Base-by-base conservation (phyloP, 2,113 vertebrate species). In the Prochilodus magdalenae region DNA sequence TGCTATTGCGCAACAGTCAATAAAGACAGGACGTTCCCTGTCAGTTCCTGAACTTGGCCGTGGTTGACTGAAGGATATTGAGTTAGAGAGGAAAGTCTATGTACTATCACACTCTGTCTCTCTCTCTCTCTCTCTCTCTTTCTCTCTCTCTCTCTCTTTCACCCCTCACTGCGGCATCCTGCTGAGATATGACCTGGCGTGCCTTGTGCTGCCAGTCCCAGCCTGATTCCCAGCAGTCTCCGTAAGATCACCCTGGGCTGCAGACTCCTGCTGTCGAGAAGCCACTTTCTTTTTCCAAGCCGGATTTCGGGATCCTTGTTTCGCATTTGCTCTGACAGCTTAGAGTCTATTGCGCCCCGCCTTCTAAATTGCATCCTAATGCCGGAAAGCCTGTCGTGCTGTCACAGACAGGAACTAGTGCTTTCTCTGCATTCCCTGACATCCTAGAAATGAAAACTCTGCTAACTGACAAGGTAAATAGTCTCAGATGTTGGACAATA, bases 111-210 rank as follows among this genome's bases (percentile, higher is more conserved):
- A 4, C 40, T 51, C 6, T 63, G 1, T 26, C 8, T n/a, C n/a
- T 26, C n/a, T 40, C n/a, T 30, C 26, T 65, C 20, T 15, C 30
- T 55, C 27, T 20, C 7, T 10, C 20, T 51, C 24, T 33, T n/a
- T 51, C 75, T 74, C 14, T 29, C 7, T 44, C 15, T 63, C 22
- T 44, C 10, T 75, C 26, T 47, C 53, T 74, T 15, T 53, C 53
- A 20, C 14, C 5, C 70, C 79, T 62, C 67, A 77, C 66, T 73
- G 80, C 27, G 67, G 15, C 66, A 66, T 44, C 70, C 59, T 60
- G 73, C 77, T 83, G 77, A 80, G 49, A 69, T 53, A 15, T 81
- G 79, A 81, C 73, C 83, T 81, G 67, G 59, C 29, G 53, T 77
- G 59, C 26, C 71, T 27, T 67, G 49, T 20, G 15, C 70, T 27